phyloP scores from a whole-genome alignment of 2,797 vertebrate genomes.

The Periophthalmus magnuspinnatus region DNA sequence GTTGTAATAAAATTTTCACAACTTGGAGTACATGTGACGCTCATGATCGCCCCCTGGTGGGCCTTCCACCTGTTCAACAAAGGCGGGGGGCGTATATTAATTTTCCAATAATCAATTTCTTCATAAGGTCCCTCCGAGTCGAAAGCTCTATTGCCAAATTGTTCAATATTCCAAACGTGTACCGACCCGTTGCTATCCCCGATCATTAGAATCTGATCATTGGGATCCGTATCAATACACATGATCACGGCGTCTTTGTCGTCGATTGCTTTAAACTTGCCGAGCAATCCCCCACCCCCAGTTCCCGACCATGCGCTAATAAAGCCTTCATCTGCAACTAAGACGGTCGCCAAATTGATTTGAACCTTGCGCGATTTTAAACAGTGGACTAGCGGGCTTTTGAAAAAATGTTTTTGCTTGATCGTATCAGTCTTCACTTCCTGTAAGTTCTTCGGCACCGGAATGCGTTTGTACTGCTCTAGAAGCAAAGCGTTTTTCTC shows the following conservation, averaged over 20 bases:
- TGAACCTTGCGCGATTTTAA: neutral
- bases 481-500: rapidly evolving
- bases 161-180: constrained; percentile 17
- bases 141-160: neutral
- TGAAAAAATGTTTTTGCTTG: neutral
- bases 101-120: neutral
- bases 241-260: neutral
- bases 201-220: neutral
- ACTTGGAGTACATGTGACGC: neutral
- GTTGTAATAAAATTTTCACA: constrained; percentile 12
- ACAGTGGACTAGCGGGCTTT: neutral
- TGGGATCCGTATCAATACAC: neutral
- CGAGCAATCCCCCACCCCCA: neutral
- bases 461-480: neutral
- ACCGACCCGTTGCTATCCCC: constrained; percentile 5
- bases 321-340: neutral
- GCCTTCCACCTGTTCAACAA: constrained; percentile 11
- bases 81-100: constrained; percentile 9
- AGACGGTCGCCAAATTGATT: neutral
- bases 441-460: neutral
- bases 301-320: constrained; percentile 11
- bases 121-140: constrained; percentile 1
- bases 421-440: rapidly evolving
- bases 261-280: constrained; percentile 14
- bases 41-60: neutral